Percentiles rank a stretch among this genome's conserved stretches.
Conservation (phyloP, 1,140 invertebrate species). For the Drosophila burlai region DNA sequence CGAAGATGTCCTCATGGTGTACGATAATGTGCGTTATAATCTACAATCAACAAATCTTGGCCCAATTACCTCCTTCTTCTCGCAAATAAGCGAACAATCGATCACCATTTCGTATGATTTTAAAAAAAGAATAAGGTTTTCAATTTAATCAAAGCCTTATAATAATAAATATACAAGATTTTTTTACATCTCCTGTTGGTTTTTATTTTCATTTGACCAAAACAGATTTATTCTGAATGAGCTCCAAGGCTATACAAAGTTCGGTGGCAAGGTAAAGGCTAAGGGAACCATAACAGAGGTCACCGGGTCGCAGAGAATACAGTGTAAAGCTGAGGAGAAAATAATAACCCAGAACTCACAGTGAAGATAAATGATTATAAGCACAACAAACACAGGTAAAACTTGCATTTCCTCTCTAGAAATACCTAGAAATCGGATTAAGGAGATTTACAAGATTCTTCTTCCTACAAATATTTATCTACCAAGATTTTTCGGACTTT, state of each 20-base stretch:
- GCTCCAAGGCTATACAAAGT: neutral
- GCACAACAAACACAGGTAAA: neutral
- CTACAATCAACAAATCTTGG: too few species aligned
- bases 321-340: neutral
- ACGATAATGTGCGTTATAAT: too few species aligned
- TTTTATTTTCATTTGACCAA: too few species aligned
- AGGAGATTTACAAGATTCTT: neutral
- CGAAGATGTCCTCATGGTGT: too few species aligned
- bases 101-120: too few species aligned
- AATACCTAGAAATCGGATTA: slow-evolving; percentile 23
- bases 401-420: slow-evolving; percentile 13
- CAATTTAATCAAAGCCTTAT: neutral
- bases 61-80: too few species aligned
- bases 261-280: too few species aligned
- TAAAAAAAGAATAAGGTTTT: too few species aligned
- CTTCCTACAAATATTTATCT: neutral
- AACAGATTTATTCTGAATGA: too few species aligned
- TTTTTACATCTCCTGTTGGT: too few species aligned
- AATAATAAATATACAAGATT: neutral
- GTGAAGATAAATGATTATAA: slow-evolving; percentile 14
- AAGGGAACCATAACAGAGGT: neutral
- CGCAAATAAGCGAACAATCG: too few species aligned
- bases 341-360: neutral
- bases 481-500: neutral
- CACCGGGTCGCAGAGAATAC: neutral